Evolutionary conservation across 2,113 vertebrate species (phyloP).

Genomic region (Semicossyphus pulcher): DNA sequence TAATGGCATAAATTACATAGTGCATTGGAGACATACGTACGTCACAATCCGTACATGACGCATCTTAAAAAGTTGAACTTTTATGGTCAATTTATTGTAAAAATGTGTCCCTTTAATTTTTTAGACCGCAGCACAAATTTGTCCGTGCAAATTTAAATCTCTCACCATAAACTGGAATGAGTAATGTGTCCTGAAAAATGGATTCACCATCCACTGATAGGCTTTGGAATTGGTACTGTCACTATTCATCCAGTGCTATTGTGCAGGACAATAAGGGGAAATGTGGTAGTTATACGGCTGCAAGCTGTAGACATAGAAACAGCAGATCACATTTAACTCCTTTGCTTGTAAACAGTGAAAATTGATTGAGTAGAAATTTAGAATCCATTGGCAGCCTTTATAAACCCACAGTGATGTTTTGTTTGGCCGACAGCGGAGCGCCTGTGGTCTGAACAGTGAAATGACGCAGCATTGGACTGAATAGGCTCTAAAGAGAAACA

Average conservation of each 20-base stretch:
- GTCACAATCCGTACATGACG: too few species aligned
- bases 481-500: not conserved
- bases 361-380: slow-evolving; percentile 14
- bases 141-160: not conserved
- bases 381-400: slow-evolving; percentile 12
- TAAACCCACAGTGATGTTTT: slow-evolving; percentile 10
- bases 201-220: not conserved
- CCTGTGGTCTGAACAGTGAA: slow-evolving; percentile 7
- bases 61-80: too few species aligned
- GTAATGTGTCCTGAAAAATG: not conserved
- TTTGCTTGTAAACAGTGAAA: slow-evolving; percentile 11
- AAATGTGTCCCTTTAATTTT: too few species aligned
- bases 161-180: not conserved
- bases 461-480: not conserved
- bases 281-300: not conserved
- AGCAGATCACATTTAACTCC: not conserved
- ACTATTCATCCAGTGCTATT: slow-evolving; percentile 12
- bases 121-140: not conserved
- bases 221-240: not conserved
- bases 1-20: too few species aligned
- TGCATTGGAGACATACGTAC: too few species aligned
- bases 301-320: slow-evolving; percentile 14
- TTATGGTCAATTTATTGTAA: too few species aligned
- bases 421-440: slow-evolving; percentile 4
- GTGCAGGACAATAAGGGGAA: slow-evolving; percentile 6